These are phyloP conservation scores for Euphonia xanthogaster DNA, from an alignment of 2,797 vertebrate genomes.

Conservation along the genomic window DNA sequence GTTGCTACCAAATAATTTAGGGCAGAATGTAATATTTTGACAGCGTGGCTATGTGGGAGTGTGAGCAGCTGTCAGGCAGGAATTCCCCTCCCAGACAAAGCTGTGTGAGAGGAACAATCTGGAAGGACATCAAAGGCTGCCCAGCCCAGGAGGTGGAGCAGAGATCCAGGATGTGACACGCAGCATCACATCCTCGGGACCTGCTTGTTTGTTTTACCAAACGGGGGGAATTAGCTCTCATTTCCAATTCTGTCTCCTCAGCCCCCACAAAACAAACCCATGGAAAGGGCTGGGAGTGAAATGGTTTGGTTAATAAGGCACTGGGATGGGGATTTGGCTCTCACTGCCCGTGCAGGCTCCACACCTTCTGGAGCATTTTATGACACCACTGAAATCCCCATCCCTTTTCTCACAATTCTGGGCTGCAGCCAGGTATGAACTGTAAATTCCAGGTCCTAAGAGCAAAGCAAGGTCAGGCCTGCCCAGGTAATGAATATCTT, in stretches of 20 bases:
- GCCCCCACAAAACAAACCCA: neutral
- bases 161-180: neutral
- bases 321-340: fast-evolving
- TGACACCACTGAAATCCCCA: fast-evolving
- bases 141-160: neutral
- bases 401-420: fast-evolving
- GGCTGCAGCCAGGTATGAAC: fast-evolving
- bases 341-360: neutral
- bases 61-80: neutral
- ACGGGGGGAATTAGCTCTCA: fast-evolving
- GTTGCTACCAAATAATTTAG: constrained; percentile 52
- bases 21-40: neutral
- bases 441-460: neutral
- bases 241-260: neutral
- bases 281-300: neutral
- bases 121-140: neutral
- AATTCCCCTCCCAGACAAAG: neutral
- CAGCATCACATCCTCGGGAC: neutral
- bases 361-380: fast-evolving
- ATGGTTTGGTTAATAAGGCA: neutral
- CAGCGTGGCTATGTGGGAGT: neutral
- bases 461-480: neutral
- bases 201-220: neutral
- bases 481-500: neutral
- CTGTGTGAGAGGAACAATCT: neutral